Percentiles rank a stretch among this genome's conserved stretches.
Evolutionary conservation across 2,888 invertebrate genomes (phyloP).

Genomic region (Elysia crispata): DNA sequence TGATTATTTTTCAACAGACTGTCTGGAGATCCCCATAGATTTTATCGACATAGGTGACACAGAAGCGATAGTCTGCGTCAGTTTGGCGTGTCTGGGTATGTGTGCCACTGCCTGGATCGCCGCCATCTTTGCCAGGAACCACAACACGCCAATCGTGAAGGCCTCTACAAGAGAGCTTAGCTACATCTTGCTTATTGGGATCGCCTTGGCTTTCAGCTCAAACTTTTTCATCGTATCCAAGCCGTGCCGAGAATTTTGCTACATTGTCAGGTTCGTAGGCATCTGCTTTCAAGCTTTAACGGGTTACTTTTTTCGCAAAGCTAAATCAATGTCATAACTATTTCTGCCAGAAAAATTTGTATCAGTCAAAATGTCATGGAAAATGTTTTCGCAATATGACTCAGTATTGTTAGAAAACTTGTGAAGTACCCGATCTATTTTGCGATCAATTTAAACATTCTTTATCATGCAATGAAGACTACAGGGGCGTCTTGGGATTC

Average conservation of each 20-base stretch:
- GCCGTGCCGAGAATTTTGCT: slow-evolving; percentile 87
- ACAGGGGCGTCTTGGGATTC: too few relatives aligned
- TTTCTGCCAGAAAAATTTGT: too few relatives aligned
- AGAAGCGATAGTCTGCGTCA: slow-evolving; percentile 82
- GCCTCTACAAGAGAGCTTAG: slow-evolving; percentile 81
- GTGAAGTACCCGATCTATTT: too few relatives aligned
- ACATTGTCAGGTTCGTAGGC: slow-evolving; percentile 87
- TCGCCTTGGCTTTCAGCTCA: slow-evolving; percentile 78
- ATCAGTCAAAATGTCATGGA: too few relatives aligned
- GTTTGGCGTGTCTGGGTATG: slow-evolving; percentile 90
- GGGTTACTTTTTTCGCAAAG: too few relatives aligned
- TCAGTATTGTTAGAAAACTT: too few relatives aligned
- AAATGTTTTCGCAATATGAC: too few relatives aligned
- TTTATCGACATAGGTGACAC: slow-evolving; percentile 83
- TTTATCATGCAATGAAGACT: too few relatives aligned
- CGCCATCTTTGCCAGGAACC: slow-evolving; percentile 89
- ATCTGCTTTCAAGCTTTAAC: too few relatives aligned
- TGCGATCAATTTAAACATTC: too few relatives aligned
- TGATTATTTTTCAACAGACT: slow-evolving; percentile 76
- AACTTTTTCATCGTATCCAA: slow-evolving; percentile 93
- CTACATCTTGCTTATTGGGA: slow-evolving; percentile 87
- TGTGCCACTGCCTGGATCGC: slow-evolving; percentile 85
- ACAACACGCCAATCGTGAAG: slow-evolving; percentile 95
- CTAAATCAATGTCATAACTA: too few relatives aligned
- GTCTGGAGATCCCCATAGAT: slow-evolving; percentile 82